phyloP scores from a whole-genome alignment of 2,888 invertebrate species.

The Yponomeuta malinellus region DNA sequence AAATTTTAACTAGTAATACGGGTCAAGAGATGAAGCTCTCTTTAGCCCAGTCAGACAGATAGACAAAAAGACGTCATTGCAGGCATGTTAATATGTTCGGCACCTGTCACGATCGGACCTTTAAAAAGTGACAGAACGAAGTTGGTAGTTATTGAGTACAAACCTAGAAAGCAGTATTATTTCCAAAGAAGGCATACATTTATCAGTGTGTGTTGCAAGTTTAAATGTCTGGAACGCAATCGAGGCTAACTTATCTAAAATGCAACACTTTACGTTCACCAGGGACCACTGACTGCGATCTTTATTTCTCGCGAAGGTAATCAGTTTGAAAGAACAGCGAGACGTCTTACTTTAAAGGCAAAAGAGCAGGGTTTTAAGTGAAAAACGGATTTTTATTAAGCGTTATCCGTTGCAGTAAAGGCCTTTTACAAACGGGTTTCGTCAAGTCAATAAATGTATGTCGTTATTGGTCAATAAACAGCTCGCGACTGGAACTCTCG shows the following conservation, averaged over 20 bases:
- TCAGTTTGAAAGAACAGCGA: neutral
- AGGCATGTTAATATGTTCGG: too few relatives aligned
- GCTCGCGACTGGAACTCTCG: neutral
- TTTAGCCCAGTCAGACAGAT: too few relatives aligned
- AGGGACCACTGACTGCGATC: neutral
- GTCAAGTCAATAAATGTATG: neutral
- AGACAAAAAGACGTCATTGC: too few relatives aligned
- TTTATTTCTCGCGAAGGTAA: neutral
- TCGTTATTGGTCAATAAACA: neutral
- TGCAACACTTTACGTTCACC: neutral
- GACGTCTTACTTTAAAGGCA: neutral
- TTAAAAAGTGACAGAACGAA: neutral
- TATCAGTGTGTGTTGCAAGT: neutral
- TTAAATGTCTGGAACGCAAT: neutral
- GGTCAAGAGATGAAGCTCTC: too few relatives aligned
- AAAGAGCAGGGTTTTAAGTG: neutral
- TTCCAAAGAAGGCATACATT: neutral
- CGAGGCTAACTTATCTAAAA: neutral
- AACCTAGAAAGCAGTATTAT: too few relatives aligned
- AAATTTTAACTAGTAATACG: too few relatives aligned
- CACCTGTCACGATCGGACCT: too few relatives aligned
- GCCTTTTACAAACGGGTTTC: neutral
- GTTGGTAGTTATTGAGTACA: neutral
- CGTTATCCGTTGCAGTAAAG: neutral
- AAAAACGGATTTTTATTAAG: neutral